Evolutionary conservation across 1,140 invertebrate genomes (phyloP), one percentile per base, ranked within the genome.

Genomic region (Heliconius hewitsoni): DNA sequence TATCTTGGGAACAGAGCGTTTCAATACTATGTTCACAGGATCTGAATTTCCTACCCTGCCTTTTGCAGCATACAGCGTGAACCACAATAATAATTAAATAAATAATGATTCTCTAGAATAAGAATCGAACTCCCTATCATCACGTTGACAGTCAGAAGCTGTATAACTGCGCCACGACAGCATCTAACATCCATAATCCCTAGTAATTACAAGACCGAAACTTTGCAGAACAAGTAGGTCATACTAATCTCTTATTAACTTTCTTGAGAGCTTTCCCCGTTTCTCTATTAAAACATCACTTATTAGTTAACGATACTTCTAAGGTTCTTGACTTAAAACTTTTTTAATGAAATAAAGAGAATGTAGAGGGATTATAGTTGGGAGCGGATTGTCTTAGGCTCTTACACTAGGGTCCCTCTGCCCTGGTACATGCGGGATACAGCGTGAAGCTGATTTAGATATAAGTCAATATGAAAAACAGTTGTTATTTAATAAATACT

Each of bases 231-330:
- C 60, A 66, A 66, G 60, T 66, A 66, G 60, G 60, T 66, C 60
- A 66, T 66, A 30, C 60, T 66, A 66, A 66, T 66, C 60, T 66
- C 60, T 27, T 66, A 66, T 30, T 66, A 66, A 66, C 23, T 11
- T 66, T 66, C 60, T 66, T 66, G 60, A 27, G n/a, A 66, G 9
- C 60, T 30, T 66, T 66, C 27, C 60, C 60, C 23, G 9, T 60
- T 60, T 23, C 57, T 60, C 57, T 23, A 37, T 37, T 37, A 23
- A 60, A 23, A 23, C 57, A 11, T 27, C n/a, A 60, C 23, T 66
- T 27, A 27, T 66, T 66, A 66, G 60, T 11, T 66, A 66, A 30
- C 60, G 60, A 66, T 23, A n/a, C 27, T 66, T 66, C n/a, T 30
- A 11, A 30, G 60, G 27, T 66, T 30, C 13, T 27, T 30, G 60